Evolutionary conservation across 2,113 vertebrate species (phyloP).

Genomic region (Vombatus ursinus): DNA sequence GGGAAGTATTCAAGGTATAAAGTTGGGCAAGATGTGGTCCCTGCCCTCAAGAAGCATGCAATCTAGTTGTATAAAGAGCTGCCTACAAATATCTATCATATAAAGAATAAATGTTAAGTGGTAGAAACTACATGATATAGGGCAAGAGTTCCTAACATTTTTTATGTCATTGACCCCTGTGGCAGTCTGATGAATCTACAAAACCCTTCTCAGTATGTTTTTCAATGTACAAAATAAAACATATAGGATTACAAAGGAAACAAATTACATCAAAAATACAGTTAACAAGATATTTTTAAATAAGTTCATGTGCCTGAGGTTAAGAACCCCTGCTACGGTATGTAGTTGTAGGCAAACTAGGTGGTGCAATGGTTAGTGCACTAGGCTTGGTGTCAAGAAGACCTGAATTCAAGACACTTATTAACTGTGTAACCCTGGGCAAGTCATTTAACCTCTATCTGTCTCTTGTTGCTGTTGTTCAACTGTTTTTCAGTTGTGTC

Average conservation of each 20-base stretch:
- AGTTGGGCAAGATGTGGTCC: background rate
- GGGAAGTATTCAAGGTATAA: background rate
- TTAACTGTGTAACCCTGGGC: background rate
- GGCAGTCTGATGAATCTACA: background rate
- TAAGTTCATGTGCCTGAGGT: background rate
- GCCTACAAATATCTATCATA: background rate
- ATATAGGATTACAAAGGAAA: background rate
- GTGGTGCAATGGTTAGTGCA: background rate
- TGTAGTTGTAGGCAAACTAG: background rate
- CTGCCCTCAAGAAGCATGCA: background rate
- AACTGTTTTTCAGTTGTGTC: too few relatives aligned
- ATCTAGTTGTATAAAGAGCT: background rate
- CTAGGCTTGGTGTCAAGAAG: background rate
- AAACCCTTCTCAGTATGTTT: background rate
- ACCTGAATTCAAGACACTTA: background rate
- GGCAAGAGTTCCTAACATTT: background rate
- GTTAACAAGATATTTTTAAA: background rate
- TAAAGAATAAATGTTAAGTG: background rate
- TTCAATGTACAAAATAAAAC: background rate
- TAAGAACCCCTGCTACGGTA: too few relatives aligned
- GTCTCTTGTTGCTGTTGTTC: too few relatives aligned
- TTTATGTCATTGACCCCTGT: background rate
- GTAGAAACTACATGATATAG: background rate
- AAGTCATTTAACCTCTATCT: background rate
- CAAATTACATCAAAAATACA: background rate